Evolutionary conservation across 2,797 vertebrate species (phyloP), one percentile per base, ranked within the genome.

Genomic region (Hypotaenidia philippensis): DNA sequence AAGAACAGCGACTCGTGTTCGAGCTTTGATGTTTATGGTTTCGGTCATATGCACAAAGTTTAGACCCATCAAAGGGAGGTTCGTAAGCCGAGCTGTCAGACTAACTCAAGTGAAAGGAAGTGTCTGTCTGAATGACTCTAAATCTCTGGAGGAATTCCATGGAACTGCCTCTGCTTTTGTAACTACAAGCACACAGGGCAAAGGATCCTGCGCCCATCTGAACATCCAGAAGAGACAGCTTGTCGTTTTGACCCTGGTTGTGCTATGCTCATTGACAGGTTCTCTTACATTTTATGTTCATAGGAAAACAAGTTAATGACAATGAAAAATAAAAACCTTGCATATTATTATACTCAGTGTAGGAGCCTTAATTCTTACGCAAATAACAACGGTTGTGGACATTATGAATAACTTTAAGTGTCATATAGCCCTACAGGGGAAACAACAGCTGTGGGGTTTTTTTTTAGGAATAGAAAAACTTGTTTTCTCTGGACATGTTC

Each of bases 21-120:
- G 1, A 72, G 74, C 68, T 80, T 93, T 97, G 96, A 97, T 93
- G 55, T 87, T 97, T 97, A 98, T 94, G 63, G 68, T 66, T 96
- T 95, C 1, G 5, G 97, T 93, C 97, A 95, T 78, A 88, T 87
- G 93, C 76, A 92, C 90, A 87, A 80, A 95, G 78, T 93, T 96
- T 92, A 95, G 84, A 81, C 41, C 20, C 92, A 94, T 98, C 97
- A 96, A 78, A 86, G 49, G 59, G 45, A 94, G 70, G 53, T 65
- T 71, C 3, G 0, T 94, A 96, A 97, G 40, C 86, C 3, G 12
- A 90, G 45, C 57, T 96, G 97, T 96, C 97, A 97, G 93, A 86
- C 41, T 72, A 97, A 94, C 76, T 96, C 94, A 95, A 95, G 94
- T 78, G 82, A 92, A 98, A 97, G 81, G 89, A 93, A 88, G 63